A percentile compares a stretch with the other conserved stretches of the same genome.
Conservation (phyloP, 2,797 vertebrate genomes). For the Sebastes jordani region DNA sequence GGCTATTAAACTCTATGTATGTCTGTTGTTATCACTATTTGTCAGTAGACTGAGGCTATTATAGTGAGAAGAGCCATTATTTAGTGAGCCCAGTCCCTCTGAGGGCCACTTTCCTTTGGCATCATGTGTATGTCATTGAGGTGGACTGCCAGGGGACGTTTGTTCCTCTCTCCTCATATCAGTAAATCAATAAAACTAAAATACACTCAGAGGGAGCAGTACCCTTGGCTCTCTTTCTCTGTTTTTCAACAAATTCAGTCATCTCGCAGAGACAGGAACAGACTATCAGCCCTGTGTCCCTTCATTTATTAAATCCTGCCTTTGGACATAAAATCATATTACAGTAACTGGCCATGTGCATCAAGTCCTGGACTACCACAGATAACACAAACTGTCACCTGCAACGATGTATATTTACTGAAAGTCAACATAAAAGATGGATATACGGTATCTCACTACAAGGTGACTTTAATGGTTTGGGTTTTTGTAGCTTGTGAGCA, state of each 20-base stretch:
- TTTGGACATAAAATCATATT: conserved; percentile 15
- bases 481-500: not conserved
- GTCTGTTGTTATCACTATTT: conserved; percentile 2
- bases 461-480: not conserved
- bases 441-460: not conserved
- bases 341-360: conserved; percentile 8
- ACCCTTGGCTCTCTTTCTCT: conserved; percentile 14
- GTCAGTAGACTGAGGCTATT: not conserved
- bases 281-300: conserved; percentile 19
- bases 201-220: conserved; percentile 22
- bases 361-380: not conserved
- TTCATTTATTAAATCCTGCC: conserved; percentile 31
- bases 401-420: not conserved
- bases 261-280: conserved; percentile 27
- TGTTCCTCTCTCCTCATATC: conserved; percentile 30
- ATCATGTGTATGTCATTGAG: conserved; percentile 44
- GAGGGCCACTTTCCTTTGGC: conserved; percentile 35
- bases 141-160: conserved; percentile 43
- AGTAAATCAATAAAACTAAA: conserved; percentile 57
- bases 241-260: conserved; percentile 23
- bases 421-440: not conserved
- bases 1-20: not conserved
- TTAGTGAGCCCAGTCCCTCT: conserved; percentile 1
- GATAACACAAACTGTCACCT: not conserved
- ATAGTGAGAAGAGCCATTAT: not conserved